phyloP scores from a whole-genome alignment of 2,797 vertebrate genomes.

The Sarcophilus harrisii region DNA sequence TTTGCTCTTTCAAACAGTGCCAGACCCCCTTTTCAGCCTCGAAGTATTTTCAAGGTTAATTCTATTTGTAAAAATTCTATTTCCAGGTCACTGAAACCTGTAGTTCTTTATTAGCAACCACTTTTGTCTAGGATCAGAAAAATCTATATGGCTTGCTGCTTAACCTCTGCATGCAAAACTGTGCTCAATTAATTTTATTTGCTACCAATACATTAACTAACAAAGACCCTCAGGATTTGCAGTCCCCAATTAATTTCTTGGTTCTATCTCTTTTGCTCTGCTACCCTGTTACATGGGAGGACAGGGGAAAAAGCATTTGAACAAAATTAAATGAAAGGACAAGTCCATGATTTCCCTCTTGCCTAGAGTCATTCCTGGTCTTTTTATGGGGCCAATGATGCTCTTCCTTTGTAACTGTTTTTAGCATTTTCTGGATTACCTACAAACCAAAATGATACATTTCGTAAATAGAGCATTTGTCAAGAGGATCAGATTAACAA shows the following conservation, averaged over 20 bases:
- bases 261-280: neutral
- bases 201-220: neutral
- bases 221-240: neutral
- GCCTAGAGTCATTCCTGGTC: neutral
- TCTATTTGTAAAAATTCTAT: neutral
- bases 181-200: neutral
- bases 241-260: neutral
- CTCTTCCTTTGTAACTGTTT: conserved; percentile 35
- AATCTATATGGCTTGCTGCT: neutral
- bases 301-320: neutral
- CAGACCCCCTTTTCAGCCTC: neutral
- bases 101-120: neutral
- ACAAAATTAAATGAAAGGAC: neutral
- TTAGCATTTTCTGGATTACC: conserved; percentile 32
- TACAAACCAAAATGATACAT: conserved; percentile 38
- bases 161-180: neutral
- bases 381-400: neutral
- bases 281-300: neutral
- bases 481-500: conserved; percentile 24
- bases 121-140: neutral
- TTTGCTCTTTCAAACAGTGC: neutral
- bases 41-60: neutral
- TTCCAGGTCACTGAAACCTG: neutral
- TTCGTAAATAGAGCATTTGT: conserved; percentile 51
- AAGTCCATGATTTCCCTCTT: neutral